Conservation (phyloP, 2,113 vertebrate species). For the Romanogobio albipinnatus region DNA sequence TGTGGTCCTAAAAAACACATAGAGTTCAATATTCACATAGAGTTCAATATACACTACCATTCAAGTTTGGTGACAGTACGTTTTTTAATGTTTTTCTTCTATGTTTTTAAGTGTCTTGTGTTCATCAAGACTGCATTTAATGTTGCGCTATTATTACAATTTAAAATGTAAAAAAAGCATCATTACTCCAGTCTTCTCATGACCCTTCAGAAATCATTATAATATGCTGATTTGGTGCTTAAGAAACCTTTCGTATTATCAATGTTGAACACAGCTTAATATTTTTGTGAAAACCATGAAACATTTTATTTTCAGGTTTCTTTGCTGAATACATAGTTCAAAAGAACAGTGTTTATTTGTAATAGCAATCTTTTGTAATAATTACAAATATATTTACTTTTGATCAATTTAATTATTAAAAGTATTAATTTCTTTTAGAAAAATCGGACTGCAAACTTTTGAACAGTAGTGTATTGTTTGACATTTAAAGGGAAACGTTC, state of each 20-base stretch:
- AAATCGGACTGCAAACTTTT: not conserved
- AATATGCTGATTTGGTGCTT: not conserved
- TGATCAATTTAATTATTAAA: not conserved
- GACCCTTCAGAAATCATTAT: not conserved
- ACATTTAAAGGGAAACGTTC: not conserved
- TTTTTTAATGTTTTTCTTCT: not conserved
- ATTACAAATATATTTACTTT: not conserved
- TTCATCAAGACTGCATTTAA: not conserved
- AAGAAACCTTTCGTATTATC: not conserved
- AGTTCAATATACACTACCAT: not conserved
- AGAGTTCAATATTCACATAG: not conserved
- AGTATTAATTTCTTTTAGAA: not conserved
- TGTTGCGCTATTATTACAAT: not conserved
- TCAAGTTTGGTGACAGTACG: not conserved
- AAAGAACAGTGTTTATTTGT: not conserved
- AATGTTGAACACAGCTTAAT: no score
- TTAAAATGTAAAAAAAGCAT: not conserved
- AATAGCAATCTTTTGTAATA: not conserved
- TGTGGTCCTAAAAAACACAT: conserved; percentile 70
- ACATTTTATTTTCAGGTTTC: no score
- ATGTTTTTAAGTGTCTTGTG: not conserved
- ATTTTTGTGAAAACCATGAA: no score
- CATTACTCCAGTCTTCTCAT: not conserved
- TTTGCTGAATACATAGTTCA: no score
- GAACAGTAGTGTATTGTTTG: not conserved